Evolutionary conservation across 2,797 vertebrate species (phyloP), one percentile per base, ranked within the genome.

Genomic region (Muscicapa striata): DNA sequence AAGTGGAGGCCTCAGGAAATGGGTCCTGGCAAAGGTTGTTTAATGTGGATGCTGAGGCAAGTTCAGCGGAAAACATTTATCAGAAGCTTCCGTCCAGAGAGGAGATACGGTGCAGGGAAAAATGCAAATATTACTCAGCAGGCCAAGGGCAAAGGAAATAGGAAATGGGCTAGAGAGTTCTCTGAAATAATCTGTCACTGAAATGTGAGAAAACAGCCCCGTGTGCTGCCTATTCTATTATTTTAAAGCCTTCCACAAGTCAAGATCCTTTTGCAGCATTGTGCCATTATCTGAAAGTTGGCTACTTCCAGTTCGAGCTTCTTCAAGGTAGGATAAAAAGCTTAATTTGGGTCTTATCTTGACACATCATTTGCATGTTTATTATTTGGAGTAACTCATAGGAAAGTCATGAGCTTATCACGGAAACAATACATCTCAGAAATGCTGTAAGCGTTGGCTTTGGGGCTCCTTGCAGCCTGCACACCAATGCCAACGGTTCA

Each of bases 1-100:
- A 95, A 96, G 82, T n/a, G 75, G 96, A 94, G 93, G 97, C 97
- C 94, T 97, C 98, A 98, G 98, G 98, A 99, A 98, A 98, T 94
- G 97, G 95, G 97, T 96, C 97, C 87, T 97, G 93, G 85, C 82
- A 94, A 98, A 97, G 97, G 96, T 96, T 97, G 96, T 97, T 98
- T 96, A 97, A 97, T 95, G 97, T 91, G 95, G 95, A 96, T 98
- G 98, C 96, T 97, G 94, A 96, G 91, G 96, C 91, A 96, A 98
- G 90, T 79, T 74, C 84, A 96, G 84, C 86, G 97, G 98, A 99
- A 99, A 98, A 98, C 98, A 95, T 97, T 97, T 94, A 97, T 97
- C 97, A 98, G 96, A 93, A 97, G 97, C 98, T 99, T 99, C 98
- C 98, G 95, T 93, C 97, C 87, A 89, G 94, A 97, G 96, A 97